These are phyloP conservation scores for Andricus quercusramuli DNA, from an alignment of 2,888 invertebrate species.

Conservation along the genomic window DNA sequence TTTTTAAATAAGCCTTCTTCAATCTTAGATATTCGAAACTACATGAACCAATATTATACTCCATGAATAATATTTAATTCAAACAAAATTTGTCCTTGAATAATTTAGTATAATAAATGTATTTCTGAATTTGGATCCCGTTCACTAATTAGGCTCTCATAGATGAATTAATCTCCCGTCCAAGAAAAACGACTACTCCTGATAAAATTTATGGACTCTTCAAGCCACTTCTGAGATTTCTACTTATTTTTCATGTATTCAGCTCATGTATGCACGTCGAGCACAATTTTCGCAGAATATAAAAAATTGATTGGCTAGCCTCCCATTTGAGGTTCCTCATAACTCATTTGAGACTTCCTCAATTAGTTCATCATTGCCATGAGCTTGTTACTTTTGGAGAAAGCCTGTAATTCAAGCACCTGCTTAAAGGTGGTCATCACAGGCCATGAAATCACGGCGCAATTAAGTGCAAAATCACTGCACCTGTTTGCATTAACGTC, in stretches of 20 bases:
- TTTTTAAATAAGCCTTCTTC: too few species aligned
- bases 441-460: background rate
- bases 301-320: conserved; percentile 31
- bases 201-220: conserved; percentile 24
- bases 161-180: background rate
- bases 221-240: conserved; percentile 23
- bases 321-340: conserved; percentile 14
- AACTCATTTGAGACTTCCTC: conserved; percentile 15
- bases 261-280: conserved; percentile 5
- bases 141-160: conserved; percentile 1
- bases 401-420: conserved; percentile 37
- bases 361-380: conserved; percentile 17
- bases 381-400: conserved; percentile 34
- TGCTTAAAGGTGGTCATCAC: conserved; percentile 22
- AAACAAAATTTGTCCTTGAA: background rate
- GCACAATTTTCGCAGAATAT: conserved; percentile 22
- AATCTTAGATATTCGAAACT: too few species aligned
- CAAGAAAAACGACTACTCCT: background rate
- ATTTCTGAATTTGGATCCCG: background rate
- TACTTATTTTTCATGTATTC: conserved; percentile 2
- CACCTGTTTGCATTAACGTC: conserved; percentile 15
- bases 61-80: background rate
- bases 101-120: background rate
- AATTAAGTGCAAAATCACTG: conserved; percentile 35
- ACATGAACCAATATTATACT: too few species aligned